Evolutionary conservation across 1,140 invertebrate species (phyloP), one percentile per base, ranked within the genome.

Genomic region (Drosophila gunungcola): DNA sequence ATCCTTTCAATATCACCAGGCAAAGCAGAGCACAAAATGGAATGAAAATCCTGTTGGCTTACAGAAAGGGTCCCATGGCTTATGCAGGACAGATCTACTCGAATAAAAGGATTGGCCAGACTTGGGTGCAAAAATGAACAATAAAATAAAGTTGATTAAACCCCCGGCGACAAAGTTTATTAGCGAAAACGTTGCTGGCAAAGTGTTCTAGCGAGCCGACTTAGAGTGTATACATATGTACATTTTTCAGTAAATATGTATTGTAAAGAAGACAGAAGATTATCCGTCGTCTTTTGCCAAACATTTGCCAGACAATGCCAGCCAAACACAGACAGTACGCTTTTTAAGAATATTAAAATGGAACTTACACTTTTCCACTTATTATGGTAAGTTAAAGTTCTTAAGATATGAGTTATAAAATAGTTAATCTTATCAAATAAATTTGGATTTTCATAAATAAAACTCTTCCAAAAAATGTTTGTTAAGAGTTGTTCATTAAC

Each of bases 91-190:
- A 13, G n/a, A 39, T 36, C 39, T 34, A 13, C 11, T 12, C 25
- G 54, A 41, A 56, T 9, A 25, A 51, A 32, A n/a, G 53, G 42
- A 58, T 77, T 45, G 39, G 34, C 4, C 42, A 25, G 46, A 67
- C 45, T 39, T 49, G 38, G 34, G 51, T 32, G 52, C 27, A 32
- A 56, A 49, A 46, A 48, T 60, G 43, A 48, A 60, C 65, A 80
- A 67, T 68, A 67, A 55, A 72, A 81, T 80, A 69, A 82, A 82
- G 69, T 82, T 82, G 74, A 82, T 83, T 82, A 82, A 82, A 70
- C 78, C 56, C 41, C 68, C 52, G 53, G 42, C 21, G 53, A 77
- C 57, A 77, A 78, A 56, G 52, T 77, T 77, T 75, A 62, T 73
- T 73, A 54, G 54, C 60, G 36, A 65, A 38, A 65, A 57, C 16